Percentiles rank a stretch among this genome's conserved stretches.
phyloP scores from a whole-genome alignment of 1,140 invertebrate species.

The Apis laboriosa region DNA sequence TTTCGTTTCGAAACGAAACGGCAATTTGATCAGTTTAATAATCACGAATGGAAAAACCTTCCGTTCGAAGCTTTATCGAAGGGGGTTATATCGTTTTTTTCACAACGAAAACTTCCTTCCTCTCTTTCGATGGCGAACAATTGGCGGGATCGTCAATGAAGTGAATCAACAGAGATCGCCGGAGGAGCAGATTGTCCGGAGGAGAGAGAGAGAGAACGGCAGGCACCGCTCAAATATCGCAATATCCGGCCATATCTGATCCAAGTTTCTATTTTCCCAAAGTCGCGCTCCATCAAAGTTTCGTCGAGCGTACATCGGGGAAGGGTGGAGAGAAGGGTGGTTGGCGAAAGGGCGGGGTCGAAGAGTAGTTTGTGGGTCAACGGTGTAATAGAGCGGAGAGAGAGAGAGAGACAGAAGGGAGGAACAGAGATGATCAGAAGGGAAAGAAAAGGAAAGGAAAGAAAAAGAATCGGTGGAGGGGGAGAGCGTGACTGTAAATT shows the following conservation, averaged over 20 bases:
- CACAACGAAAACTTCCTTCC: not conserved
- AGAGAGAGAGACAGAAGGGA: not conserved
- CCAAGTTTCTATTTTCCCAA: slow-evolving; percentile 64
- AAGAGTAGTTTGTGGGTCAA: slow-evolving; percentile 39
- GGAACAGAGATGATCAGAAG: not conserved
- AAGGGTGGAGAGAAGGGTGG: not conserved
- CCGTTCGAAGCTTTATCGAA: not conserved
- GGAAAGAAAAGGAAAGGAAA: not conserved
- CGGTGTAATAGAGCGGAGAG: slow-evolving; percentile 32
- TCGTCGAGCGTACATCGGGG: slow-evolving; percentile 36
- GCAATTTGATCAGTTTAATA: not conserved
- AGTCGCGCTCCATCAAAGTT: slow-evolving; percentile 63
- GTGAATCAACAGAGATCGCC: not conserved
- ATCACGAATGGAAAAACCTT: too few relatives aligned
- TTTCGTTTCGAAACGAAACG: not conserved
- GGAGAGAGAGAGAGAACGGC: not conserved
- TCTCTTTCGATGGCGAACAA: not conserved
- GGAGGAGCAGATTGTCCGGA: not conserved
- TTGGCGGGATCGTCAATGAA: slow-evolving; percentile 11
- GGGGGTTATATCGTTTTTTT: not conserved
- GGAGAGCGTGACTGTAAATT: slow-evolving; percentile 58
- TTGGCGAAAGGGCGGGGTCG: not conserved
- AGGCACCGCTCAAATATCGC: slow-evolving; percentile 49
- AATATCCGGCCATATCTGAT: slow-evolving; percentile 62
- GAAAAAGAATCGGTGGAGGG: not conserved